phyloP scores from a whole-genome alignment of 92 coral and sea anemone genomes.

The Palythoa grandis region DNA sequence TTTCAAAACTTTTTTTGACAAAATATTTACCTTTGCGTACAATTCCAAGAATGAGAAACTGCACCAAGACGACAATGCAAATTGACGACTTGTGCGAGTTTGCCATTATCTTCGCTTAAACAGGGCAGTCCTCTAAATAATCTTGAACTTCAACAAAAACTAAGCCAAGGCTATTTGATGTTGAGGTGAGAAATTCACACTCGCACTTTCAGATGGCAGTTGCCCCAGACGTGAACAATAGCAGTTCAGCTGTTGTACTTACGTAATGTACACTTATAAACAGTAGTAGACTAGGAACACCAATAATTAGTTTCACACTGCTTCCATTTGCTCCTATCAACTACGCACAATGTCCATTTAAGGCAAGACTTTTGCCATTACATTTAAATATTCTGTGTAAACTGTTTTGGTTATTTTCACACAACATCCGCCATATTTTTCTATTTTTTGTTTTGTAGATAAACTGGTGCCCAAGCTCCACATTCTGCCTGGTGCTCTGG shows the following conservation, averaged over 20 bases:
- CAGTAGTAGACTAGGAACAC: neutral
- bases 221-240: neutral
- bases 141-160: neutral
- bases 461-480: too few species aligned
- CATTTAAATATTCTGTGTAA: too few species aligned
- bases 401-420: too few species aligned
- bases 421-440: too few species aligned
- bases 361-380: neutral
- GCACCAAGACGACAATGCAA: neutral
- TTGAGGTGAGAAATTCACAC: neutral
- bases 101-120: neutral
- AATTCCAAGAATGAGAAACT: neutral
- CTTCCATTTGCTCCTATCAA: neutral
- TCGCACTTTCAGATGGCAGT: neutral
- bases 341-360: slow-evolving; percentile 11
- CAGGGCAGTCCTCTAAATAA: neutral
- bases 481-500: too few species aligned
- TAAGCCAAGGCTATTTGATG: too few species aligned
- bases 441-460: too few species aligned
- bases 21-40: neutral
- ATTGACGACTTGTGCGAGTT: neutral
- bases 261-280: neutral
- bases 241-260: neutral
- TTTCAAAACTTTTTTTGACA: neutral
- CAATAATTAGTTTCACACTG: neutral